A percentile compares a stretch with the other conserved stretches of the same genome.
These are phyloP conservation scores for Campopleginae sp. DNA, from an alignment of 2,888 invertebrate species.

Conservation along the genomic window DNA sequence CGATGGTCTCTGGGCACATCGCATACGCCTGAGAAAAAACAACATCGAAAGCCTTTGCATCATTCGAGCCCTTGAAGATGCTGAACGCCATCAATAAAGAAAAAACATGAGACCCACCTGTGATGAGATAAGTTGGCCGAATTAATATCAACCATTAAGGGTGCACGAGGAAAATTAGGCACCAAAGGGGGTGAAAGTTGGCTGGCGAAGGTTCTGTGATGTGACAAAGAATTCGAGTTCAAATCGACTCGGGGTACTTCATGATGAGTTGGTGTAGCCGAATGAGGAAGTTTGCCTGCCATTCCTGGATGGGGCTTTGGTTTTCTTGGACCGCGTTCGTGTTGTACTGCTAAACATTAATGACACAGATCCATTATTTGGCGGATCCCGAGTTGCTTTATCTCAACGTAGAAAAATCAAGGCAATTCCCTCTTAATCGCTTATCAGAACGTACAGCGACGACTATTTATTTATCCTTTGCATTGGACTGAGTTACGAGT, in stretches of 20 bases:
- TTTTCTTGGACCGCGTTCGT: conserved; percentile 97
- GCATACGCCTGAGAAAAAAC: conserved; percentile 72
- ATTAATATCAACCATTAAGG: conserved; percentile 69
- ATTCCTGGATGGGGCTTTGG: conserved; percentile 90
- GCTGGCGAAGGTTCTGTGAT: conserved; percentile 69
- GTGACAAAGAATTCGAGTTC: conserved; percentile 73
- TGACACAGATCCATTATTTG: conserved; percentile 65
- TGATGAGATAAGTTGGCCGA: conserved; percentile 73
- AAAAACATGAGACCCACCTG: conserved; percentile 61
- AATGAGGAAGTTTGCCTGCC: conserved; percentile 81
- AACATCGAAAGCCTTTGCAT: not conserved
- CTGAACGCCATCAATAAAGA: not conserved
- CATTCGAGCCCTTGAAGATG: not conserved
- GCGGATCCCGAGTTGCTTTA: not conserved
- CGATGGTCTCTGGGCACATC: conserved; percentile 78
- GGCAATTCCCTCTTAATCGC: not conserved
- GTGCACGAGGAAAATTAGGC: conserved; percentile 67
- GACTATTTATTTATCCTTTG: not conserved
- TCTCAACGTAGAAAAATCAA: not conserved
- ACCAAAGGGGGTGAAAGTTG: conserved; percentile 71
- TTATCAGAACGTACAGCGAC: not conserved
- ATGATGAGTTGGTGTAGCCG: conserved; percentile 73
- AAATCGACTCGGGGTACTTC: conserved; percentile 78
- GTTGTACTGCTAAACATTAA: conserved; percentile 93
- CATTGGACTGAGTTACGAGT: not conserved